These are phyloP conservation scores for Torymus auratus DNA, from an alignment of 2,888 invertebrate genomes.

Conservation along the genomic window DNA sequence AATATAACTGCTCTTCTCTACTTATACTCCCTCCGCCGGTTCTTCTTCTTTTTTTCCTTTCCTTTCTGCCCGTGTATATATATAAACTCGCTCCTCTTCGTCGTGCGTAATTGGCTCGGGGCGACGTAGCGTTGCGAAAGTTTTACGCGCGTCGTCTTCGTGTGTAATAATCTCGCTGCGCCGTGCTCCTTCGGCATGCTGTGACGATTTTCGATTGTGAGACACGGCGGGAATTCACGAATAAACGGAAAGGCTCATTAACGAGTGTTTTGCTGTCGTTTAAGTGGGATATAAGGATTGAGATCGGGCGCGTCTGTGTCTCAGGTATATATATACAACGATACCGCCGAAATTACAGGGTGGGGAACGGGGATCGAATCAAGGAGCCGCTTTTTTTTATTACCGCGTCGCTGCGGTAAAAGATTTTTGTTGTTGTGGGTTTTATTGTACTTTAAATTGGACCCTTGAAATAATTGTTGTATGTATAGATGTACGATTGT, in stretches of 20 bases:
- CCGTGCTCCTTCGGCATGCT: slow-evolving; percentile 38
- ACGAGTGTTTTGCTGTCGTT: no score
- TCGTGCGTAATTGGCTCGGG: slow-evolving; percentile 24
- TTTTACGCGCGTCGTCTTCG: neutral
- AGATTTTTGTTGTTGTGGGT: no score
- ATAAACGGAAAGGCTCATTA: slow-evolving; percentile 27
- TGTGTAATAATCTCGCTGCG: neutral
- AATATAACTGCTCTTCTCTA: slow-evolving; percentile 52
- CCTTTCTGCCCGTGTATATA: neutral
- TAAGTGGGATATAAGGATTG: no score
- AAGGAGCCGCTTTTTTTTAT: no score
- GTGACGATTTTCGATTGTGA: slow-evolving; percentile 27
- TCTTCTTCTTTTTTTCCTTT: neutral
- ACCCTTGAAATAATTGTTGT: no score
- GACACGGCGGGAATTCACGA: neutral
- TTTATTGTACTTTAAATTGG: no score
- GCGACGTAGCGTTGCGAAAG: slow-evolving; percentile 41
- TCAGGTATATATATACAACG: no score
- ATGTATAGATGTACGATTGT: no score
- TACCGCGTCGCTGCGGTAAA: no score
- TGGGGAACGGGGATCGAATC: no score
- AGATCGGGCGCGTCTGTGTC: no score
- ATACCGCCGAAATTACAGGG: no score
- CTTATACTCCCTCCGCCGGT: neutral
- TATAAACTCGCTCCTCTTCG: neutral